Base-by-base conservation (phyloP, 2,888 invertebrate genomes). In the Mythimna loreyi region DNA sequence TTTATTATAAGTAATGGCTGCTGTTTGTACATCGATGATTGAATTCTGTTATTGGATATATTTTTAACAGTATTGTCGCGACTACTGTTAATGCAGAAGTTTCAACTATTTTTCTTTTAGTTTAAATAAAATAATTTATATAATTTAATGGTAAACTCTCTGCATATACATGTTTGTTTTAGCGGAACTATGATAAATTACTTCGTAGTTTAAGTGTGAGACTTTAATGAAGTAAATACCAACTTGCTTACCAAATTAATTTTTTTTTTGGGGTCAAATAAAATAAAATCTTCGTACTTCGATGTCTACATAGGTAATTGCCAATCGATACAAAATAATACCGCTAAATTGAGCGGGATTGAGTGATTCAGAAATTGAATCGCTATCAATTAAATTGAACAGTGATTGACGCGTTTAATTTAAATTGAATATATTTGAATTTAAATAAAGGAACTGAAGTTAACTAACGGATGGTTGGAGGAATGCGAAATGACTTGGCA, bases 401-500 rank as follows among this genome's bases (percentile, higher is more conserved):
- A 67, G 70, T 80, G 78, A 84, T 80, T 75, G 72, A 77, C 75
- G 69, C 50, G 57, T 78, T 81, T 81, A 81, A 86, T 82, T 82
- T 82, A 80, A 80, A 75, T 80, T 78, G 74, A 85, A 84, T 75
- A 76, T 72, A 80, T 77, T 80, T 83, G 64, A 77, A 83, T 80
- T 74, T 82, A 71, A 78, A 78, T 81, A 79, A 74, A 76, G 74
- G 69, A 76, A 65, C 62, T 79, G 75, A 83, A 81, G 83, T 68
- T 72, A 69, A 71, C 69, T 74, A 84, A 81, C 81, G 79, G 84
- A 78, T 75, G 81, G 79, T 75, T 70, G 82, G 79, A 82, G 86
- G 87, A 90, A 90, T 89, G 85, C 86, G 61, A 86, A 90, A 90
- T 89, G 87, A 87, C 85, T 84, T 78, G 61, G 85, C 87, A 88